Conservation (phyloP, 92 coral and sea anemone species). For the Blastomussa wellsi region DNA sequence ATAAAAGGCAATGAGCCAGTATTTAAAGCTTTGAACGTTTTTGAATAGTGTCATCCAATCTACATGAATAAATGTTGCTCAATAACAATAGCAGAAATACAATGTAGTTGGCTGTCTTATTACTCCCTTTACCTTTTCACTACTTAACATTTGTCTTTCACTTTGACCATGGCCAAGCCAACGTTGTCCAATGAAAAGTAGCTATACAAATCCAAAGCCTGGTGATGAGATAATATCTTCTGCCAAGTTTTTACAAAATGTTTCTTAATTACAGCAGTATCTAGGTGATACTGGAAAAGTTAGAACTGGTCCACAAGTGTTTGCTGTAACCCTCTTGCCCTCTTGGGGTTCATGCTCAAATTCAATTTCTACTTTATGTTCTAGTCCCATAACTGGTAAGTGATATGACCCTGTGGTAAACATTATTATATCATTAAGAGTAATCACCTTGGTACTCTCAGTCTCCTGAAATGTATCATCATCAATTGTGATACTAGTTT, state of each 20-base stretch:
- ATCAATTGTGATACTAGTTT: conserved; percentile 28
- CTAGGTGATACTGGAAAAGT: conserved; percentile 44
- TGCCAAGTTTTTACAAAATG: conserved; percentile 41
- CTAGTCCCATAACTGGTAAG: conserved; percentile 35
- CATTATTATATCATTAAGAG: conserved; percentile 42
- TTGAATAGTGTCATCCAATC: no score
- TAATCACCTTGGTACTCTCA: conserved; percentile 29
- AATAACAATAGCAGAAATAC: conserved; percentile 27
- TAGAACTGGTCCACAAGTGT: conserved; percentile 43
- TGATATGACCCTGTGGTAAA: conserved; percentile 42
- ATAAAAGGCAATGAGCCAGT: conserved; percentile 11
- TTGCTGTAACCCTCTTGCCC: conserved; percentile 45
- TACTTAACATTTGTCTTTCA: conserved; percentile 35
- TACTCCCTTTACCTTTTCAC: conserved; percentile 29
- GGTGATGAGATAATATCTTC: conserved; percentile 46
- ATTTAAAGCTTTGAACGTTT: conserved; percentile 25
- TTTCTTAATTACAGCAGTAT: conserved; percentile 33
- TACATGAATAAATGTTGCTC: no score
- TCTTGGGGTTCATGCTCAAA: conserved; percentile 49
- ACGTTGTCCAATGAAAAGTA: conserved; percentile 12
- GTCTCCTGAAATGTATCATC: conserved; percentile 31
- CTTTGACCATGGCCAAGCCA: conserved; percentile 19
- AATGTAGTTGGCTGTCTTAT: conserved; percentile 31
- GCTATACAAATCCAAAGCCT: conserved; percentile 41
- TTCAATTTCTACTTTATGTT: conserved; percentile 30